Evolutionary conservation across 2,113 vertebrate species (phyloP).

Genomic region (Tetrao urogallus): DNA sequence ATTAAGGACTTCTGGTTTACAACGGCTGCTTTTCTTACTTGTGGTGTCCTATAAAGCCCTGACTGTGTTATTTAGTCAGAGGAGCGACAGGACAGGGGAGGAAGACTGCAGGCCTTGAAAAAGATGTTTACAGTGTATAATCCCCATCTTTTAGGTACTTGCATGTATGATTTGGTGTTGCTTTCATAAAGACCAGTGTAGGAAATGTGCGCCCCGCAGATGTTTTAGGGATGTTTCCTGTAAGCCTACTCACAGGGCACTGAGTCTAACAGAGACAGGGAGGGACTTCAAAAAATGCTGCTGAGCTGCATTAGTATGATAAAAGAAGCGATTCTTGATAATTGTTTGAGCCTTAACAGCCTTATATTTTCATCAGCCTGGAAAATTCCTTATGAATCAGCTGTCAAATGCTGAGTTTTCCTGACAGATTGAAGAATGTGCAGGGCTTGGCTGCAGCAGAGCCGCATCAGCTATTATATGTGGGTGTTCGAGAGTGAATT

Average conservation of each 20-base stretch:
- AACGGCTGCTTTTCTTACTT: not conserved
- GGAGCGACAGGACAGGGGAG: not conserved
- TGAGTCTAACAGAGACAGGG: not conserved
- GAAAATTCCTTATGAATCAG: slow-evolving; percentile 19
- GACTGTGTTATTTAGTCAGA: not conserved
- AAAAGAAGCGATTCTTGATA: not conserved
- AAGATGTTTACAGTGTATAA: not conserved
- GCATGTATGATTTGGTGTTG: not conserved
- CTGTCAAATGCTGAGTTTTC: slow-evolving; percentile 28
- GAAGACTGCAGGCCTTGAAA: not conserved
- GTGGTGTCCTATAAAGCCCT: not conserved
- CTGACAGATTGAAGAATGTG: not conserved
- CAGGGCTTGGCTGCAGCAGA: not conserved
- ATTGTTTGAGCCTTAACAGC: not conserved
- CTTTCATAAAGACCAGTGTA: not conserved
- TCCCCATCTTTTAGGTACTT: not conserved
- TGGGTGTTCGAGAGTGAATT: not conserved
- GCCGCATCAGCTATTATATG: not conserved
- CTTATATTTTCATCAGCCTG: not conserved
- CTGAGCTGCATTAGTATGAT: not conserved
- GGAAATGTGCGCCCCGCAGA: not conserved
- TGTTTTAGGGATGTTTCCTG: not conserved
- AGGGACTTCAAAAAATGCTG: not conserved
- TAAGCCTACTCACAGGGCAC: not conserved
- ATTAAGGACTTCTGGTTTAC: not conserved